Conservation (phyloP, 2,797 vertebrate genomes). For the Macrochelys suwanniensis region DNA sequence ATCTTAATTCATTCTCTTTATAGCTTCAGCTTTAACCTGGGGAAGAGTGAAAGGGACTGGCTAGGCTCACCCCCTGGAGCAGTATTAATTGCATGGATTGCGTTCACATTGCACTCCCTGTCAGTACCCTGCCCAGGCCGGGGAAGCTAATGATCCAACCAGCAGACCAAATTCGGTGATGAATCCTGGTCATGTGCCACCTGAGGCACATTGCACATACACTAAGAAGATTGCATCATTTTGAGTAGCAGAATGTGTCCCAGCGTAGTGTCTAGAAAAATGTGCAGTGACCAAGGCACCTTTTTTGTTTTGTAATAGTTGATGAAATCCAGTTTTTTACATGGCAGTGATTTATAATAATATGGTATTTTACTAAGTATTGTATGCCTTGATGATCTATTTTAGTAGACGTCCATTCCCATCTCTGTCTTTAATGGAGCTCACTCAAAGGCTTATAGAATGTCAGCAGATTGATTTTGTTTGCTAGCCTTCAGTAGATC, state of each 20-base stretch:
- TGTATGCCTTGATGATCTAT: fast-evolving
- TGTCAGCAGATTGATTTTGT: background rate
- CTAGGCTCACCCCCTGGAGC: background rate
- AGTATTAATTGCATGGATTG: background rate
- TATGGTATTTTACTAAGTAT: background rate
- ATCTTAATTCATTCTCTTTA: background rate
- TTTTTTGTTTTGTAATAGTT: background rate
- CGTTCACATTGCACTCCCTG: no score
- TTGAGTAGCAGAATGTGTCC: background rate
- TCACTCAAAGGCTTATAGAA: background rate
- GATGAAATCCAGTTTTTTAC: background rate
- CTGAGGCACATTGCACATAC: no score
- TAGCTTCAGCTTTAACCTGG: background rate
- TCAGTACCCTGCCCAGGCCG: no score
- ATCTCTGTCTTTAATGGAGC: background rate
- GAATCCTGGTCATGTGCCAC: no score
- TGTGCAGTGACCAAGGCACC: background rate
- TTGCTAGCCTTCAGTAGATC: background rate
- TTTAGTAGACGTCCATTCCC: background rate
- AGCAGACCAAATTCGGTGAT: no score
- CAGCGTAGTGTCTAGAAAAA: background rate
- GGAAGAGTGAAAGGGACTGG: background rate
- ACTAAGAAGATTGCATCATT: background rate
- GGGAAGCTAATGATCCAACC: no score
- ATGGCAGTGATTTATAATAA: background rate